A percentile compares a stretch with the other conserved stretches of the same genome.
These are phyloP conservation scores for Ramphastos sulfuratus DNA, from an alignment of 2,113 vertebrate genomes.

Conservation along the genomic window DNA sequence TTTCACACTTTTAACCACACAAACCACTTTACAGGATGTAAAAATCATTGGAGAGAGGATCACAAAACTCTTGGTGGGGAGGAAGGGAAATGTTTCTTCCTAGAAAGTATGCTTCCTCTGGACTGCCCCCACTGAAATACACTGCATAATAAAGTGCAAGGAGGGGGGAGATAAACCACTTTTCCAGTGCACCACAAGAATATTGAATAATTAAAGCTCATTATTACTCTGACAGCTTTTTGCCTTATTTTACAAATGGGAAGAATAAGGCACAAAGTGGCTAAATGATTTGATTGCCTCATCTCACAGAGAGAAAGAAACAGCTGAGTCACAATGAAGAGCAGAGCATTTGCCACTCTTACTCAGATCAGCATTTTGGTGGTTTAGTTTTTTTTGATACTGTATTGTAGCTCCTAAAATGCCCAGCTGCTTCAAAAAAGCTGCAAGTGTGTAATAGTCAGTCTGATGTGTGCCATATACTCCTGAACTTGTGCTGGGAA, in stretches of 20 bases:
- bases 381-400: background rate
- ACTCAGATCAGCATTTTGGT: background rate
- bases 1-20: background rate
- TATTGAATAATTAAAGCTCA: background rate
- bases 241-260: background rate
- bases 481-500: background rate
- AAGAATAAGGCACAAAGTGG: slow-evolving; percentile 9
- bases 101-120: background rate
- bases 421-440: background rate
- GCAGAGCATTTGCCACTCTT: background rate
- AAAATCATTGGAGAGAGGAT: background rate
- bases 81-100: background rate
- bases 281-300: background rate
- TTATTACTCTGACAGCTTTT: slow-evolving; percentile 31
- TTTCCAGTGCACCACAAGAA: background rate
- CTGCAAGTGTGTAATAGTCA: background rate
- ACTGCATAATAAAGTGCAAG: background rate
- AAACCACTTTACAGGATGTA: background rate
- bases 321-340: background rate
- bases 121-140: background rate
- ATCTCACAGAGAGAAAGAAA: background rate
- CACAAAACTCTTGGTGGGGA: background rate
- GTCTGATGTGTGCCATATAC: background rate
- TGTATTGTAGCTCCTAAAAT: background rate
- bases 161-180: background rate